Conservation (phyloP, 2,888 invertebrate species). For the Artemia sp. region DNA sequence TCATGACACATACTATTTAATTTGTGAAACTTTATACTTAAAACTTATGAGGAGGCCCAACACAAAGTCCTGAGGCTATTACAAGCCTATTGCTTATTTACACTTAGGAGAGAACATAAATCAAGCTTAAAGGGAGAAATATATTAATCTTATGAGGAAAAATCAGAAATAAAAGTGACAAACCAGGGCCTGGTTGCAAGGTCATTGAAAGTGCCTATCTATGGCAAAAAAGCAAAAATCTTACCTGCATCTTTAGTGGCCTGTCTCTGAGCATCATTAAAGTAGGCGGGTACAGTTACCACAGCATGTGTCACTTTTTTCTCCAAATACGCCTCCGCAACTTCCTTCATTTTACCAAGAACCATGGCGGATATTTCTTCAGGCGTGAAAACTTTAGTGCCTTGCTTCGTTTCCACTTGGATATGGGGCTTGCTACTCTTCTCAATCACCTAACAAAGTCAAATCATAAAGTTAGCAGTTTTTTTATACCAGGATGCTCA, state of each 20-base stretch:
- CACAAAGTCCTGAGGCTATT: too few species aligned
- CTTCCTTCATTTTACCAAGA: constrained; percentile 90
- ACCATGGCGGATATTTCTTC: constrained; percentile 99
- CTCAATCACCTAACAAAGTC: constrained; percentile 46
- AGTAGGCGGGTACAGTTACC: constrained; percentile 92
- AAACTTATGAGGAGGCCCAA: too few species aligned
- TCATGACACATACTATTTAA: too few species aligned
- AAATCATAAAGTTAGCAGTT: not conserved
- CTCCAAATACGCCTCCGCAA: constrained; percentile 90
- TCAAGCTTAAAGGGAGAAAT: too few species aligned
- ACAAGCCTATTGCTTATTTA: too few species aligned
- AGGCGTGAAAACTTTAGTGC: constrained; percentile 79
- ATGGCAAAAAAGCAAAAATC: not conserved
- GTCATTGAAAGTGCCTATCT: too few species aligned
- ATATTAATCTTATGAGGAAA: too few species aligned
- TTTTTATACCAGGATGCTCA: not conserved
- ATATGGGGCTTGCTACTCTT: constrained; percentile 91
- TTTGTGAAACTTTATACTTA: too few species aligned
- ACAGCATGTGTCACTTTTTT: constrained; percentile 70
- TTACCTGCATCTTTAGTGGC: constrained; percentile 92
- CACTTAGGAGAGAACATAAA: too few species aligned
- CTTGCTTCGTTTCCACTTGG: constrained; percentile 59
- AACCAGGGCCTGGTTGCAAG: too few species aligned
- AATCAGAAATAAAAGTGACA: too few species aligned
- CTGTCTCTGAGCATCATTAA: constrained; percentile 98